Evolutionary conservation across 1,140 invertebrate species (phyloP).

Genomic region (Frieseomelitta varia): DNA sequence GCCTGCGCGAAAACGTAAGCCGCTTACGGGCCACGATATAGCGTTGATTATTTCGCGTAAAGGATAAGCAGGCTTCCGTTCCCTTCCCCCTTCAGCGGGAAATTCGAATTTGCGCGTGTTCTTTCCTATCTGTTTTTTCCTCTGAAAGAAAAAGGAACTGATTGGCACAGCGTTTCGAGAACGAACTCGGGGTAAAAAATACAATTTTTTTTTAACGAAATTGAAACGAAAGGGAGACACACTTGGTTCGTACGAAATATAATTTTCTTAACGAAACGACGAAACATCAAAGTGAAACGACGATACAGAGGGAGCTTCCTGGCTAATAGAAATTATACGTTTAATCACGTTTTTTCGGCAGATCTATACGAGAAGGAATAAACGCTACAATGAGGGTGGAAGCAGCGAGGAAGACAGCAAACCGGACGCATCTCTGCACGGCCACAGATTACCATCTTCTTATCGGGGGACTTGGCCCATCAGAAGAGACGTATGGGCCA

Average conservation of each 20-base stretch:
- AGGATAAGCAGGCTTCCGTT: background rate
- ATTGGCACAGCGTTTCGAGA: background rate
- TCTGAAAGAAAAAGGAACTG: no score
- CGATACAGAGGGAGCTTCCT: no score
- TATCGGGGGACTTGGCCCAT: constrained; percentile 89
- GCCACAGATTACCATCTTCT: constrained; percentile 77
- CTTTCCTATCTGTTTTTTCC: background rate
- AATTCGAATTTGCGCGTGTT: background rate
- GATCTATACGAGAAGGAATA: constrained; percentile 60
- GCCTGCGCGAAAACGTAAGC: background rate
- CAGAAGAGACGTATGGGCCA: constrained; percentile 83
- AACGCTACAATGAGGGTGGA: constrained; percentile 72
- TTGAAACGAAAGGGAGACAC: no score
- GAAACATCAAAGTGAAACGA: no score
- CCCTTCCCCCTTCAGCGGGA: background rate
- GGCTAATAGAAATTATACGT: background rate
- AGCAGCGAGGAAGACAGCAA: constrained; percentile 78
- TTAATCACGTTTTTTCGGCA: constrained; percentile 18
- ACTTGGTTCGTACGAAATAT: no score
- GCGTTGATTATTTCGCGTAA: background rate
- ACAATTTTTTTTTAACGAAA: no score
- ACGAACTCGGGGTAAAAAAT: no score
- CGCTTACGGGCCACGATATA: background rate
- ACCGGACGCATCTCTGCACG: constrained; percentile 68
- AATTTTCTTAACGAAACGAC: no score